Evolutionary conservation across 2,113 vertebrate genomes (phyloP), one percentile per base, ranked within the genome.

Genomic region (Hystrix brachyura): DNA sequence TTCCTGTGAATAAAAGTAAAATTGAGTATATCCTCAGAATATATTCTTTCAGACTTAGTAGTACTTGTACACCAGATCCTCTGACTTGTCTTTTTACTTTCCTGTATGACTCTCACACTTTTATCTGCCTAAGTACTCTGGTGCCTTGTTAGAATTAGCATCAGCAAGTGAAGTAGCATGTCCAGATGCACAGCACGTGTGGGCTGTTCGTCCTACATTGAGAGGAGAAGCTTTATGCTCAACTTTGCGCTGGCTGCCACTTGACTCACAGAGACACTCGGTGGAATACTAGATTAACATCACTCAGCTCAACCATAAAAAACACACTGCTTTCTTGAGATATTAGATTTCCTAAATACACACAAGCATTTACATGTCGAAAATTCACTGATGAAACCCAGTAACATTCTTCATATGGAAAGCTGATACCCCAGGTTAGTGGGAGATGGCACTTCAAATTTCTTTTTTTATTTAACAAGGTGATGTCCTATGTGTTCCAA

Each of bases 1-100:
- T 12, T 92, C 18, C 60, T 90, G 7, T 64, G 60, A 90, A 84
- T 76, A 32, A 97, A 95, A 97, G 5, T 91, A 81, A 96, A 93
- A 87, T 65, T 84, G 2, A 32, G 2, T 27, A 55, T 0, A 71
- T 72, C 10, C 60, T 80, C 8, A 51, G 25, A 84, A 93, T 64
- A 84, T 14, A 38, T 53, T 43, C 10, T 84, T 92, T 92, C 14
- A 87, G 71, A 95, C 89, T 82, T 51, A 59, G 7, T 74, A 72
- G 29, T 64, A 57, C 14, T 86, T 78, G 90, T 53, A 79, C 0
- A 81, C 3, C 5, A 83, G 51, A 91, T 51, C 57, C 25, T 87
- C 32, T 90, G 53, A 91, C 4, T 1, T 87, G 32, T 48, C 76
- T 86, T 62, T 59, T 55, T 7, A 25, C 81, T 60, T 94, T 82